phyloP scores from a whole-genome alignment of 1,140 invertebrate genomes.

The Pissodes strobi region DNA sequence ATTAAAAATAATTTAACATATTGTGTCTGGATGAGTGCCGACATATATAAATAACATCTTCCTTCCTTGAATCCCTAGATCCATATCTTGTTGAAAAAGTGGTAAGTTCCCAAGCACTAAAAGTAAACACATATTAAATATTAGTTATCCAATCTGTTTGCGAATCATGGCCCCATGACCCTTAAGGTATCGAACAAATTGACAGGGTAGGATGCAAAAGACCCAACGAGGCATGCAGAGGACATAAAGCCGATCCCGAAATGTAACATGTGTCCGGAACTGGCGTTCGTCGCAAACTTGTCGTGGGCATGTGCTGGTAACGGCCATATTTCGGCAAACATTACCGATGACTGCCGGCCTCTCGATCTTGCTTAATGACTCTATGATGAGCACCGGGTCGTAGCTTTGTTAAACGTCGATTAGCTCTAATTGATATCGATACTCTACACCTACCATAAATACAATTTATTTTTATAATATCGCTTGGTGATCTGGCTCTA shows the following conservation, averaged over 20 bases:
- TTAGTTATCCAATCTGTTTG: too few species aligned
- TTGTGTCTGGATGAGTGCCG: too few species aligned
- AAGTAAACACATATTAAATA: too few species aligned
- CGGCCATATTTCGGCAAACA: constrained; percentile 11
- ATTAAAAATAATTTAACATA: too few species aligned
- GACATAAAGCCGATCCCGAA: constrained; percentile 32
- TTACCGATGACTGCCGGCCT: constrained; percentile 29
- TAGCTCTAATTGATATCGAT: constrained; percentile 4
- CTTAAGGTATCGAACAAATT: constrained; percentile 18
- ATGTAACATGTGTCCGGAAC: constrained; percentile 33
- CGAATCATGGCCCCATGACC: too few species aligned
- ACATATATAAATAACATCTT: too few species aligned
- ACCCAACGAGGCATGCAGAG: constrained; percentile 22
- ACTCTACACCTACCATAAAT: too few species aligned
- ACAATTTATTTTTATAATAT: too few species aligned
- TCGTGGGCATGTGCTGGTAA: constrained; percentile 33
- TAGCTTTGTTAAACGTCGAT: constrained; percentile 18
- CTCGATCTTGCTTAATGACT: constrained; percentile 30
- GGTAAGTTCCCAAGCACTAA: too few species aligned
- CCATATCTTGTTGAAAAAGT: too few species aligned
- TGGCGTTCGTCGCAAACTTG: constrained; percentile 30
- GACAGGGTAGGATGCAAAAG: constrained; percentile 19
- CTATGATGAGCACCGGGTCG: constrained; percentile 12
- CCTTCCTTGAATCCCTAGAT: too few species aligned
- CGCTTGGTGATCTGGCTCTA: too few species aligned